A percentile compares a stretch with the other conserved stretches of the same genome.
These are phyloP conservation scores for Drosophila athabasca DNA, from an alignment of 1,140 invertebrate genomes.

Conservation along the genomic window DNA sequence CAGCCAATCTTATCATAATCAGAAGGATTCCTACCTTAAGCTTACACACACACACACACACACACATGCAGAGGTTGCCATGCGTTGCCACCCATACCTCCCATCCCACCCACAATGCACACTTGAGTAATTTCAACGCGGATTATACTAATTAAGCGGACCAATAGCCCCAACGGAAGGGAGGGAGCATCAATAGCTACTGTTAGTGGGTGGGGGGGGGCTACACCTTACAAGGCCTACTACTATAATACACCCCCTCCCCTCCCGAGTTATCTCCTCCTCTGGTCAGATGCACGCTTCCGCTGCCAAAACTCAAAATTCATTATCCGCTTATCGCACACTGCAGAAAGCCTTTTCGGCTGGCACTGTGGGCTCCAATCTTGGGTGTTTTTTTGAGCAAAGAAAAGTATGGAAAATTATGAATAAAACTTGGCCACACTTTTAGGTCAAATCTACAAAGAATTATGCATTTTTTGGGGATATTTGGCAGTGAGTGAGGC, in stretches of 20 bases:
- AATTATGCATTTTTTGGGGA: too few relatives aligned
- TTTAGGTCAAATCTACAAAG: too few relatives aligned
- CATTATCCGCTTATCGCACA: slow-evolving; percentile 70
- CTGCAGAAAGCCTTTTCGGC: slow-evolving; percentile 19
- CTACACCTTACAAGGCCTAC: slow-evolving; percentile 30
- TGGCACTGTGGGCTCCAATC: slow-evolving; percentile 32
- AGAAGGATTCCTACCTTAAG: slow-evolving; percentile 10
- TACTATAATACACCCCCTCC: not conserved
- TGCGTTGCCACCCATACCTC: not conserved
- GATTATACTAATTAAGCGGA: slow-evolving; percentile 81
- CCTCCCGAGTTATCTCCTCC: not conserved
- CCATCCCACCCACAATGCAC: slow-evolving; percentile 57
- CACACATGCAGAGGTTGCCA: slow-evolving; percentile 25
- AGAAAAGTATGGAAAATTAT: too few relatives aligned
- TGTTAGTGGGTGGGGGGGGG: slow-evolving; percentile 3
- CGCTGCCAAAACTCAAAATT: slow-evolving; percentile 62
- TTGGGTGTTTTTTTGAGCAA: not conserved
- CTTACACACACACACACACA: slow-evolving; percentile 24
- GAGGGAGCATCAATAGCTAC: not conserved
- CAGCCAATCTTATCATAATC: slow-evolving; percentile 66
- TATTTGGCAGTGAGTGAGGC: too few relatives aligned
- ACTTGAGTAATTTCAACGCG: slow-evolving; percentile 81
- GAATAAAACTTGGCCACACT: too few relatives aligned
- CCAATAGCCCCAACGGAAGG: slow-evolving; percentile 37
- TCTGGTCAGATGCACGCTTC: slow-evolving; percentile 27